Evolutionary conservation across 2,888 invertebrate species (phyloP), one percentile per base, ranked within the genome.

Genomic region (Odiellus spinosus): DNA sequence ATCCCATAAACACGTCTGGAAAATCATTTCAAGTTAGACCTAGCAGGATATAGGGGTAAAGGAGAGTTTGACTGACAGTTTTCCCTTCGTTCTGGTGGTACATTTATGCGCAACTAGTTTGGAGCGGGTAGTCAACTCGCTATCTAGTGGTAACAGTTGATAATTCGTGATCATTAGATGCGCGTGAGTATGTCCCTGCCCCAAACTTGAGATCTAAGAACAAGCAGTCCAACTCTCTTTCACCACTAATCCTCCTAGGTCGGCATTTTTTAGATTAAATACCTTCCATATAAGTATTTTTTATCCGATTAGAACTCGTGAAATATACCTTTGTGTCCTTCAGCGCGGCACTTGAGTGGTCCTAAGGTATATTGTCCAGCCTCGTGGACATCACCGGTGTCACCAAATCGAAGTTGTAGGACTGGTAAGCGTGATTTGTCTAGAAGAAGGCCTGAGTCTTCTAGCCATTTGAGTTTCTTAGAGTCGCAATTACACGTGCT

Each of bases 401-500:
- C 59, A 2, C 59, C 59, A 19, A 59, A 57, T 14, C 58, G 41
- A 4, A 59, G 40, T 38, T 59, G 59, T 1, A 57, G 40, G 6
- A 59, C 58, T 2, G 59, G 59, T 10, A 59, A 48, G 19, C 57
- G 39, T 8, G 45, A 44, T 3, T 45, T 47, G 38, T 59, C 58
- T 15, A 59, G 42, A 6, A 59, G 41, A 8, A 59, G 49, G 3
- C 59, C 59, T 1, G 56, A 56, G 42, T 59, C 59, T 38, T 53
- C 51, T 15, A 57, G 44, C 58, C 58, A 59, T 14, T 51, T 47
- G 6, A 51, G 33, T 44, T 56, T 57, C 36, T 51, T 45, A 36
- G 57, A 54, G 41, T 59, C 59, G 42, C 59, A 59, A 42, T 59
- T 59, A 42, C 59, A 59, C 10, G 59, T 59, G 14, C 56, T 53